Evolutionary conservation across 1,140 invertebrate genomes (phyloP).

Genomic region (Mylabris phalerata): DNA sequence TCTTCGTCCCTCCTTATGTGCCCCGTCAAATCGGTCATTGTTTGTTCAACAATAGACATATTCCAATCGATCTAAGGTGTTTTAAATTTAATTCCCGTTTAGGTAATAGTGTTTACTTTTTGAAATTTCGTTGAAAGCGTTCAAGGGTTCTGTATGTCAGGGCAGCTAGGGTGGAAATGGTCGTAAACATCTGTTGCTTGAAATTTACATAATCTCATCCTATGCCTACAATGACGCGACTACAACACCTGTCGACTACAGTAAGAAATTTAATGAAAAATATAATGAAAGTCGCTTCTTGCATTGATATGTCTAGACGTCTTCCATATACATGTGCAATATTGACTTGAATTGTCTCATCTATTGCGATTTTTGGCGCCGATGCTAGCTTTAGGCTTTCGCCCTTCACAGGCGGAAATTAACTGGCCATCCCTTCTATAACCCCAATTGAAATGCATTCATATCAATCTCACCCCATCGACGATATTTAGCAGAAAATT

Average conservation of each 20-base stretch:
- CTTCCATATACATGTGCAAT: background rate
- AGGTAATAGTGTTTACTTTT: slow-evolving; percentile 14
- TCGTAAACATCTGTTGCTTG: slow-evolving; percentile 22
- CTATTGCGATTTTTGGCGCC: slow-evolving; percentile 11
- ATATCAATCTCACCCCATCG: too few species aligned
- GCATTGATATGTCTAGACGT: background rate
- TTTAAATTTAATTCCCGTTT: slow-evolving; percentile 11
- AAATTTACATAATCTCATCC: slow-evolving; percentile 21
- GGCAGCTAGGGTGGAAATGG: slow-evolving; percentile 10
- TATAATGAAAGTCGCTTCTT: slow-evolving; percentile 8
- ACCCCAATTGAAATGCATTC: too few species aligned
- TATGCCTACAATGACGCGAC: slow-evolving; percentile 13
- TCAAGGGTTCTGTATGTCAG: slow-evolving; percentile 1
- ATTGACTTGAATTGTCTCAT: background rate
- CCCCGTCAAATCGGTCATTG: background rate
- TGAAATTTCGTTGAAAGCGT: slow-evolving; percentile 2
- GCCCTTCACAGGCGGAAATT: slow-evolving; percentile 8
- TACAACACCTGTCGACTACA: slow-evolving; percentile 14
- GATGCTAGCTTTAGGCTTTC: slow-evolving; percentile 4
- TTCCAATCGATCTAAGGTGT: background rate
- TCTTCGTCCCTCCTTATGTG: background rate
- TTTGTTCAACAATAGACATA: background rate
- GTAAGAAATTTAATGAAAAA: slow-evolving; percentile 18
- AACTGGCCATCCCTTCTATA: background rate
- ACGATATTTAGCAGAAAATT: too few species aligned